Evolutionary conservation across 2,888 invertebrate species (phyloP).

Genomic region (Philonicus albiceps): DNA sequence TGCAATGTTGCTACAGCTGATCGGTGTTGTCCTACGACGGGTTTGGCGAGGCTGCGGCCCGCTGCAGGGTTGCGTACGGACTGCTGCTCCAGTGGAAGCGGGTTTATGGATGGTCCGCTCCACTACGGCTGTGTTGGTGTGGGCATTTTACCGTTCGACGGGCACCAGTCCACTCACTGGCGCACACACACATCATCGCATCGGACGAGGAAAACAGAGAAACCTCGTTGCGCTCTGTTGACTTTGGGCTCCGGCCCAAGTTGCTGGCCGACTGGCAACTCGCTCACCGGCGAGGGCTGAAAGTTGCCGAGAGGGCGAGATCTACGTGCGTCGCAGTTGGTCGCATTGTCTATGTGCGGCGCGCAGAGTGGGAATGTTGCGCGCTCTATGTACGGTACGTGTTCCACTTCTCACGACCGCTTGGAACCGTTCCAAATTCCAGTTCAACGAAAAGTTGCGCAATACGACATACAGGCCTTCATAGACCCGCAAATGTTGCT

Average conservation of each 20-base stretch:
- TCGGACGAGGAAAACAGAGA: constrained; percentile 7
- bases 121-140: background rate
- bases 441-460: background rate
- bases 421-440: background rate
- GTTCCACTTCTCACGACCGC: background rate
- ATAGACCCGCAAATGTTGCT: constrained; percentile 25
- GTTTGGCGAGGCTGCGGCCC: background rate
- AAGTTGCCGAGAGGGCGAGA: constrained; percentile 13
- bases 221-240: background rate
- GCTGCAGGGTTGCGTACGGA: background rate
- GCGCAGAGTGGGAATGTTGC: constrained; percentile 18
- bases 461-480: background rate
- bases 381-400: background rate
- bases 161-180: background rate
- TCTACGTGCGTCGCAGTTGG: background rate
- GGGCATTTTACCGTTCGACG: background rate
- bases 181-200: background rate
- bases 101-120: background rate
- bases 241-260: background rate
- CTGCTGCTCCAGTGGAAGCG: background rate
- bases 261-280: background rate
- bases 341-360: background rate
- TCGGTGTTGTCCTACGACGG: background rate
- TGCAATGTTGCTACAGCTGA: constrained; percentile 35
- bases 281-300: background rate